Conservation (phyloP, 2,797 vertebrate genomes). For the Crocodylus rhombifer region DNA sequence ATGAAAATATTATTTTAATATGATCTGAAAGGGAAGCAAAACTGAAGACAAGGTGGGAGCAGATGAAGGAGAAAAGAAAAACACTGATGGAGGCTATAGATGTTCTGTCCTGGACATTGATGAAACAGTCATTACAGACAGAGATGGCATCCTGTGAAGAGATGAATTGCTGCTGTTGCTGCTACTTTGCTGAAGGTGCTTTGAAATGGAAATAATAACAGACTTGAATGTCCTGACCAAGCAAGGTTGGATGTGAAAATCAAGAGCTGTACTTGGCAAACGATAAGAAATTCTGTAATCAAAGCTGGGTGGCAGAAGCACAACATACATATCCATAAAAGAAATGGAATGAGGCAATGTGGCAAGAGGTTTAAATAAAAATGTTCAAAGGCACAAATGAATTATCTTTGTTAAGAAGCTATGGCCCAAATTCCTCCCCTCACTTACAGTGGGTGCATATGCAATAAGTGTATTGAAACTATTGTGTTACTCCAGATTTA, state of each 20-base stretch:
- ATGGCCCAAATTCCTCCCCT: constrained; percentile 36
- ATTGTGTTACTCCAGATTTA: constrained; percentile 21
- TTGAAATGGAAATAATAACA: constrained; percentile 79
- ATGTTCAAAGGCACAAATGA: constrained; percentile 23
- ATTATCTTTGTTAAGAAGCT: constrained; percentile 14
- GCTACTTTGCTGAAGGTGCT: constrained; percentile 66
- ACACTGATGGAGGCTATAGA: constrained; percentile 23
- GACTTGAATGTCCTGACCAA: constrained; percentile 70
- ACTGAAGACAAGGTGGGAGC: constrained; percentile 12
- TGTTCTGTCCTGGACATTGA: constrained; percentile 69
- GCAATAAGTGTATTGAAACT: neutral
- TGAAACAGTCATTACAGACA: constrained; percentile 69
- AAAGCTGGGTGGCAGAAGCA: constrained; percentile 47
- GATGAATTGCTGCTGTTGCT: constrained; percentile 63
- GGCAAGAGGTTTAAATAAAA: constrained; percentile 11
- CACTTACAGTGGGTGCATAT: neutral
- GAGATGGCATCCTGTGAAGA: constrained; percentile 60
- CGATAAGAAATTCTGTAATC: constrained; percentile 68
- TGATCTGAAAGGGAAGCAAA: constrained; percentile 17
- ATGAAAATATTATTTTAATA: neutral
- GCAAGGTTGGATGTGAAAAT: constrained; percentile 58
- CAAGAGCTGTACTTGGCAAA: constrained; percentile 60
- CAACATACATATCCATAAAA: constrained; percentile 22
- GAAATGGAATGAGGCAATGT: constrained; percentile 37
- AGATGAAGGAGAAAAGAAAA: constrained; percentile 35